phyloP scores from a whole-genome alignment of 1,140 invertebrate species.

The Nomia melanderi region DNA sequence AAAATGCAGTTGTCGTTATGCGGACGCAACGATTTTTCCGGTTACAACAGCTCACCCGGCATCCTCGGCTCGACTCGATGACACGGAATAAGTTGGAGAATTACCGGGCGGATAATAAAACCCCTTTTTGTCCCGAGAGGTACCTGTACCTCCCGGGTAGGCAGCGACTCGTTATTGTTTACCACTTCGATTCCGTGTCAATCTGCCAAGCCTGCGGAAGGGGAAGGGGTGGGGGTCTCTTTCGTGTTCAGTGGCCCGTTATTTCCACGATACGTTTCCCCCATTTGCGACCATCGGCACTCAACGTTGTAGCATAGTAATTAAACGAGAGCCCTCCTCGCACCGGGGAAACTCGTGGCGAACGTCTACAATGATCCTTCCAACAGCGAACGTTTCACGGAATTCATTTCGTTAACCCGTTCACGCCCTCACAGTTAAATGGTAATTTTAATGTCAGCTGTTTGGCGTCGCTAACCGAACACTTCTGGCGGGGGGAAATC shows the following conservation, averaged over 20 bases:
- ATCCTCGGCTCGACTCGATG: constrained; percentile 9
- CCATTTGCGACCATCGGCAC: background rate
- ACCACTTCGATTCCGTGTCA: constrained; percentile 4
- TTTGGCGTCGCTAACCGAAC: too few species aligned
- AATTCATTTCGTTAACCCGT: too few species aligned
- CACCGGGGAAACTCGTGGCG: background rate
- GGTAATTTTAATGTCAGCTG: too few species aligned
- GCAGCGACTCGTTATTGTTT: constrained; percentile 13
- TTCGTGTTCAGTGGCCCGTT: constrained; percentile 24
- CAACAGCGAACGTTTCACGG: too few species aligned
- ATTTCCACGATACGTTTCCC: constrained; percentile 3
- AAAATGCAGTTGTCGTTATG: background rate
- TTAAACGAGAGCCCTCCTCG: background rate
- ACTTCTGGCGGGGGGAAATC: too few species aligned
- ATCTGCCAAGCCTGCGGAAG: too few species aligned
- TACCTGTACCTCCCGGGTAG: background rate
- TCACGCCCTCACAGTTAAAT: too few species aligned
- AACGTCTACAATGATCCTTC: background rate
- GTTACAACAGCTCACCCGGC: background rate
- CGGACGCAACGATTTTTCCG: background rate
- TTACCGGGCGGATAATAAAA: background rate
- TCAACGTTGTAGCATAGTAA: background rate
- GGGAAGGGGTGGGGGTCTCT: background rate
- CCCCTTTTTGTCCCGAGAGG: constrained; percentile 1
- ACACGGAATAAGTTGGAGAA: background rate